A percentile compares a stretch with the other conserved stretches of the same genome.
Conservation (phyloP, 2,113 vertebrate species). For the Macrotis lagotis region DNA sequence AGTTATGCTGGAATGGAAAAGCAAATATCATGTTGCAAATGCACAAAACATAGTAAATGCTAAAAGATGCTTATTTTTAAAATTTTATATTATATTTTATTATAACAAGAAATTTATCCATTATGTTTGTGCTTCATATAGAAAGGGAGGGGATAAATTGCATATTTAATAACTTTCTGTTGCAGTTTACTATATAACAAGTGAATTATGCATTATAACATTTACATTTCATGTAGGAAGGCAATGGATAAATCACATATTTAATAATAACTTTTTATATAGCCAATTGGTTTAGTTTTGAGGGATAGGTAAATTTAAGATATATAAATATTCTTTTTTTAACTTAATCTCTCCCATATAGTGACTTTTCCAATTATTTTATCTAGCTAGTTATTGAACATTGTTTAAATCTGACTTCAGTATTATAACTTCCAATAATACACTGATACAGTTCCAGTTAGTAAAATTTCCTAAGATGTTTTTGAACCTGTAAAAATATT, state of each 20-base stretch:
- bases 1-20: constrained; percentile 48
- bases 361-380: constrained; percentile 56
- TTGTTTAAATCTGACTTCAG: constrained; percentile 73
- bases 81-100: constrained; percentile 66
- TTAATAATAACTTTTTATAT: no score
- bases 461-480: constrained; percentile 52
- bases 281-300: no score
- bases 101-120: no score
- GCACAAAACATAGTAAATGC: no score
- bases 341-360: constrained; percentile 54
- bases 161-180: no score
- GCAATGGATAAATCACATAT: constrained; percentile 61
- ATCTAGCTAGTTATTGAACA: constrained; percentile 67
- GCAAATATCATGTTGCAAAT: constrained; percentile 45
- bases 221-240: constrained; percentile 42
- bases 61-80: no score
- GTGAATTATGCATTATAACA: constrained; percentile 66
- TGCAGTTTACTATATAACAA: no score
- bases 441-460: no score
- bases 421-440: no score
- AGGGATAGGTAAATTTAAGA: no score
- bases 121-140: no score
- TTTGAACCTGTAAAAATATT: constrained; percentile 67
- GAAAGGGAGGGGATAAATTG: no score
- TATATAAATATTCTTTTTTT: constrained; percentile 70